These are phyloP conservation scores for Melangyna quadrimaculata DNA, from an alignment of 2,888 invertebrate genomes.

Conservation along the genomic window DNA sequence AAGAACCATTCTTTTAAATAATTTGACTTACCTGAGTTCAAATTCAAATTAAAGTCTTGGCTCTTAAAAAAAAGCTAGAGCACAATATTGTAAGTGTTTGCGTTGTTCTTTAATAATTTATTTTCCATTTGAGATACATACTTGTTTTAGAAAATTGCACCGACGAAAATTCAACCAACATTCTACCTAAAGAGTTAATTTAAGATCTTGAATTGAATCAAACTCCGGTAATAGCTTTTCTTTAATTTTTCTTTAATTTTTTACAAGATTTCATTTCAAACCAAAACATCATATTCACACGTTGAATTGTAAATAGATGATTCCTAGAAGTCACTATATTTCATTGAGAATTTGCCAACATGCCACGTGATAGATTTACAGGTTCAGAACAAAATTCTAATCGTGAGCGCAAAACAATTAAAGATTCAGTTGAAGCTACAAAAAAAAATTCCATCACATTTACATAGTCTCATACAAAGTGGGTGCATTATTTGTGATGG, in stretches of 20 bases:
- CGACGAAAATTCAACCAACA: no score
- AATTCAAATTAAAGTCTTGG: no score
- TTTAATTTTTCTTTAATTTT: neutral
- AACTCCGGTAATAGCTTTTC: neutral
- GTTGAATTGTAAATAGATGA: neutral
- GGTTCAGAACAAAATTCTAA: neutral
- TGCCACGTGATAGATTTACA: conserved; percentile 1
- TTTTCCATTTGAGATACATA: no score
- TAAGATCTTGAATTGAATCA: no score
- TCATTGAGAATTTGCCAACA: neutral
- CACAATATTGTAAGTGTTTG: no score
- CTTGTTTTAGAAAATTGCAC: no score
- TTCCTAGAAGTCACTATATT: neutral
- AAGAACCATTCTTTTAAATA: no score
- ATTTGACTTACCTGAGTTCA: no score
- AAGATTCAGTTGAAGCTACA: neutral
- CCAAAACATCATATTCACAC: neutral
- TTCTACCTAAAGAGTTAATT: no score
- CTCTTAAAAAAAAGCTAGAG: no score
- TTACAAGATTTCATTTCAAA: no score
- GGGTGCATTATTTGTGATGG: neutral
- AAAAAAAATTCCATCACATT: neutral
- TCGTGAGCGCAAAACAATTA: neutral
- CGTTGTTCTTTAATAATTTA: no score
- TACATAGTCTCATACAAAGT: neutral